Conservation (phyloP, 2,113 vertebrate species). For the Hippocampus mohnikei region DNA sequence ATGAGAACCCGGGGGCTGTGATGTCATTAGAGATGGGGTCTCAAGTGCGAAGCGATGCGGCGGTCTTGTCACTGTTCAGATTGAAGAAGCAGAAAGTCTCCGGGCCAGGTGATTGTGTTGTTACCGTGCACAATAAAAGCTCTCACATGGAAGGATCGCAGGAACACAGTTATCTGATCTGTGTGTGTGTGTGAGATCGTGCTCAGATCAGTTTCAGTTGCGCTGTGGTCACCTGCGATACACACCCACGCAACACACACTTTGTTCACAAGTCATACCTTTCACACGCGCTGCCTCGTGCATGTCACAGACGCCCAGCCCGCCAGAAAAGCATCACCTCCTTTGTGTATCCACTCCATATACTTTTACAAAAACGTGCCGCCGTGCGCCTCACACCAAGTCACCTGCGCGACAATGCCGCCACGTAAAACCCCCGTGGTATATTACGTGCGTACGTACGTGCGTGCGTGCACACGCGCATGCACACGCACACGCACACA, state of each 20-base stretch:
- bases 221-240: neutral
- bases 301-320: constrained; percentile 8
- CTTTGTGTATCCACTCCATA: constrained; percentile 6
- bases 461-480: too few relatives aligned
- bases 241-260: neutral
- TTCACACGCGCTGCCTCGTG: constrained; percentile 1
- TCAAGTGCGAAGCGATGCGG: constrained; percentile 12
- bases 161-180: constrained; percentile 48
- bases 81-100: constrained; percentile 44
- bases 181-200: neutral
- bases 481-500: constrained; percentile 6
- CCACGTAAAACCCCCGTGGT: constrained; percentile 55
- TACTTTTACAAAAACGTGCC: constrained; percentile 8
- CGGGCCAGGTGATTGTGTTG: constrained; percentile 37
- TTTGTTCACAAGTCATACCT: constrained; percentile 4
- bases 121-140: constrained; percentile 42
- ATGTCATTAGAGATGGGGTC: constrained; percentile 13
- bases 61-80: constrained; percentile 31
- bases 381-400: neutral
- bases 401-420: constrained; percentile 27
- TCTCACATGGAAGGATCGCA: constrained; percentile 49
- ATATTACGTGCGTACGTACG: constrained; percentile 9
- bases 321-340: neutral
- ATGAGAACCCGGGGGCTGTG: constrained; percentile 17
- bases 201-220: constrained; percentile 3